Percentiles rank a stretch among this genome's conserved stretches.
These are phyloP conservation scores for Temnothorax nylanderi DNA, from an alignment of 1,140 invertebrate genomes.

Conservation along the genomic window DNA sequence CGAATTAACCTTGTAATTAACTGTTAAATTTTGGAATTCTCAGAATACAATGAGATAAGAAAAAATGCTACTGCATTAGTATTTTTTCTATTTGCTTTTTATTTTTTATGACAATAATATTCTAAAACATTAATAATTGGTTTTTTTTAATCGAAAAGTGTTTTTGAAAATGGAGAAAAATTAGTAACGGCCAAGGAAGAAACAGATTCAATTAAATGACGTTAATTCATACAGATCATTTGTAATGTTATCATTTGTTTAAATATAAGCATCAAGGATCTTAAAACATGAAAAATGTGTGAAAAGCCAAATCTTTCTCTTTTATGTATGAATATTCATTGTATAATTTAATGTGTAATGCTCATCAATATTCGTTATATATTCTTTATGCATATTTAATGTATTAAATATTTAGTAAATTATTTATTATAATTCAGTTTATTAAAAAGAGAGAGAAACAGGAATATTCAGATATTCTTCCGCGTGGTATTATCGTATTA, in stretches of 20 bases:
- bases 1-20: neutral
- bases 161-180: neutral
- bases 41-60: neutral
- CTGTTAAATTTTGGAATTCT: neutral
- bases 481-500: neutral
- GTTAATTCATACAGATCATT: neutral
- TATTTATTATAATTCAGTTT: neutral
- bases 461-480: neutral
- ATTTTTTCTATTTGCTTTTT: neutral
- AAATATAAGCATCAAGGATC: neutral
- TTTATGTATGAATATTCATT: neutral
- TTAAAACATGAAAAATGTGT: neutral
- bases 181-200: neutral
- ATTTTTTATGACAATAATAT: neutral
- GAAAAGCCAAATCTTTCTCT: neutral
- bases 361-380: neutral
- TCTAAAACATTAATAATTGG: neutral
- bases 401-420: neutral
- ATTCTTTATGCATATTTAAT: neutral
- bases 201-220: neutral
- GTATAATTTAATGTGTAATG: neutral
- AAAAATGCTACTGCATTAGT: neutral
- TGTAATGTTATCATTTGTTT: neutral
- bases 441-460: neutral
- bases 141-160: neutral